Conservation (phyloP, 2,113 vertebrate genomes). For the Lepus europaeus region DNA sequence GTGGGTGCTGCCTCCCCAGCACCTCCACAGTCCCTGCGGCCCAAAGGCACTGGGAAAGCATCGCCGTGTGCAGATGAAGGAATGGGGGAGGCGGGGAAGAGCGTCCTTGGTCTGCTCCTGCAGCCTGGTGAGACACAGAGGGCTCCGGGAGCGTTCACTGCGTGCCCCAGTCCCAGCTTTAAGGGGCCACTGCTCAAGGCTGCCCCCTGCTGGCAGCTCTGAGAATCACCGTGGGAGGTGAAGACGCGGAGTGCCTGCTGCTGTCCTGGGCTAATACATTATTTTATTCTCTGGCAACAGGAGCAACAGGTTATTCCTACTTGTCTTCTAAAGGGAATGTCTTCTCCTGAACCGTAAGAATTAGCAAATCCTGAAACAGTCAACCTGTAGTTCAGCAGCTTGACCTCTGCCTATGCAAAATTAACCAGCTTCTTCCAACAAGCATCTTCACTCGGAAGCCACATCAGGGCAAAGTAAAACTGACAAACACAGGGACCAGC, state of each 20-base stretch:
- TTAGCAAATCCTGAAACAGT: slow-evolving; percentile 4
- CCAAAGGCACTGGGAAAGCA: neutral
- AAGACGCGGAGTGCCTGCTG: neutral
- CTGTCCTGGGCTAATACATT: neutral
- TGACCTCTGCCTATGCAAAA: neutral
- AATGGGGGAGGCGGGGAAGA: neutral
- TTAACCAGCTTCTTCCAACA: neutral
- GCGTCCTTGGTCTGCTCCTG: neutral
- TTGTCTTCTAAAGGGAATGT: neutral
- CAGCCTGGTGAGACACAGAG: neutral
- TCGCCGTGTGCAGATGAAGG: neutral
- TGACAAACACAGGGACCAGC: neutral
- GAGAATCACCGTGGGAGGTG: neutral
- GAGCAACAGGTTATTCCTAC: neutral
- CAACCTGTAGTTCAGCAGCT: neutral
- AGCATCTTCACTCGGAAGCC: neutral
- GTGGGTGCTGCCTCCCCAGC: neutral
- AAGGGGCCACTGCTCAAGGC: neutral
- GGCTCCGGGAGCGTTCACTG: neutral
- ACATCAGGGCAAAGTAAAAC: neutral
- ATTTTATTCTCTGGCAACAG: neutral
- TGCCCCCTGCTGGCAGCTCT: neutral
- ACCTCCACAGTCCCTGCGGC: neutral
- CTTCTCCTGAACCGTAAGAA: neutral
- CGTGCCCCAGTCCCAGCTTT: too few species aligned